Conservation (phyloP, 1,140 invertebrate species). For the Drosophila busckii region DNA sequence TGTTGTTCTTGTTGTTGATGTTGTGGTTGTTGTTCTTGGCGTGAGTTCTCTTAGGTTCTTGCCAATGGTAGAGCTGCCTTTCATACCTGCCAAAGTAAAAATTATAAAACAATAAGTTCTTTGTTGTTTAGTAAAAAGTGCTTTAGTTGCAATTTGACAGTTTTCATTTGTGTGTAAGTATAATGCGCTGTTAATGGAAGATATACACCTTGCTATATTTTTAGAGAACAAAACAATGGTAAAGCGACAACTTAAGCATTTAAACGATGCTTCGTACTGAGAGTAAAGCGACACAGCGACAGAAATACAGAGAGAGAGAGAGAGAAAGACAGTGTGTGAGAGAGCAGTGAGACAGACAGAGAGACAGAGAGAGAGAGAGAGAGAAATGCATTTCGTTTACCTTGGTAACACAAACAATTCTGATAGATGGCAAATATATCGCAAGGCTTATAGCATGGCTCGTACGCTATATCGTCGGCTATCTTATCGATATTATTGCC, state of each 20-base stretch:
- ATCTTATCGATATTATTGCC: conserved; percentile 25
- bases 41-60: conserved; percentile 64
- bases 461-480: conserved; percentile 50
- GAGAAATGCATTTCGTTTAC: conserved; percentile 60
- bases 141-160: background rate
- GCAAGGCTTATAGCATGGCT: conserved; percentile 74
- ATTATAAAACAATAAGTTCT: background rate
- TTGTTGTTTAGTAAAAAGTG: conserved; percentile 21
- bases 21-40: conserved; percentile 55
- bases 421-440: conserved; percentile 77
- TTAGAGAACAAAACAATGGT: conserved; percentile 2
- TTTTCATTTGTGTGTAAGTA: conserved; percentile 1
- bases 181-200: conserved; percentile 9
- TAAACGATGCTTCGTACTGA: conserved; percentile 8
- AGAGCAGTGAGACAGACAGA: conserved; percentile 16
- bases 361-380: conserved; percentile 9
- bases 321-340: conserved; percentile 8
- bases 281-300: conserved; percentile 8
- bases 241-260: background rate
- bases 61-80: conserved; percentile 66
- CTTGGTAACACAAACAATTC: conserved; percentile 76
- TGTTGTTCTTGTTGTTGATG: conserved; percentile 43
- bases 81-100: conserved; percentile 47
- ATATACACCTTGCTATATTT: background rate
- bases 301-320: conserved; percentile 1